These are phyloP conservation scores for Caenorhabditis sulstoni DNA, from an alignment of 2,888 invertebrate genomes.

Conservation along the genomic window DNA sequence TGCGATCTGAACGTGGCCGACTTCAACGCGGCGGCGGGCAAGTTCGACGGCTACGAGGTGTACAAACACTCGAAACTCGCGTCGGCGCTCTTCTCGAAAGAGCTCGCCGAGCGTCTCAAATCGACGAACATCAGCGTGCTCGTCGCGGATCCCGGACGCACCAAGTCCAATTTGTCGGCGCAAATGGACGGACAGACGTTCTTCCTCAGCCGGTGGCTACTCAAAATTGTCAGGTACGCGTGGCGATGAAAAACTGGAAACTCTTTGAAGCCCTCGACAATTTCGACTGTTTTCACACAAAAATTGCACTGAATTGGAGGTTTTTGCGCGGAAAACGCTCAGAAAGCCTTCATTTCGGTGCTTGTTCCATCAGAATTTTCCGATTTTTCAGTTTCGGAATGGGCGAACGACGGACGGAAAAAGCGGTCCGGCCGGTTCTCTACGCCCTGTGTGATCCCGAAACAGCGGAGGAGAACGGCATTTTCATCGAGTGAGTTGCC, in stretches of 20 bases:
- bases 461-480: constrained; percentile 66
- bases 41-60: constrained; percentile 75
- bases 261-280: too few relatives aligned
- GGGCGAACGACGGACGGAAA: constrained; percentile 73
- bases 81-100: constrained; percentile 76
- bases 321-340: too few relatives aligned
- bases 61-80: constrained; percentile 79
- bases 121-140: constrained; percentile 63
- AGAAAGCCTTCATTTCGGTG: too few relatives aligned
- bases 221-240: constrained; percentile 69
- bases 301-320: too few relatives aligned
- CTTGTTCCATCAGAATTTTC: too few relatives aligned
- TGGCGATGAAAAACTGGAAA: too few relatives aligned
- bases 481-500: constrained; percentile 75
- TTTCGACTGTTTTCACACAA: background rate
- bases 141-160: constrained; percentile 78
- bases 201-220: constrained; percentile 77
- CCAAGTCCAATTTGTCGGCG: constrained; percentile 72
- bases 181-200: constrained; percentile 74
- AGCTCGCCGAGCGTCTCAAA: constrained; percentile 74
- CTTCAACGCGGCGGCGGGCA: constrained; percentile 67
- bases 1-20: constrained; percentile 72
- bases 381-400: constrained; percentile 70
- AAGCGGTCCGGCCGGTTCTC: constrained; percentile 76
- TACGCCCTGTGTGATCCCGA: constrained; percentile 77